Percentiles rank a stretch among this genome's conserved stretches.
These are phyloP conservation scores for Hesperophylax magnus DNA, from an alignment of 1,140 invertebrate species.

Conservation along the genomic window DNA sequence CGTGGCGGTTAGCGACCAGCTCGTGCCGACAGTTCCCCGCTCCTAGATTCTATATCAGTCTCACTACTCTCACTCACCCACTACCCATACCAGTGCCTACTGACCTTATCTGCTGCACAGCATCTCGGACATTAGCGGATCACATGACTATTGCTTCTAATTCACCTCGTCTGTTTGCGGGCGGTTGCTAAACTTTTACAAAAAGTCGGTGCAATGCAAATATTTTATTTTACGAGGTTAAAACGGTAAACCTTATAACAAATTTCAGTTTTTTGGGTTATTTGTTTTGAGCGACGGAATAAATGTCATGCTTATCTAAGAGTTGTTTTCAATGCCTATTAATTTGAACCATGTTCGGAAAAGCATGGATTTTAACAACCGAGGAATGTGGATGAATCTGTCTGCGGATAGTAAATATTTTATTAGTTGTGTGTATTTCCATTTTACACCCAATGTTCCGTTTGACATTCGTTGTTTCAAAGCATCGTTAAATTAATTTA, in stretches of 20 bases:
- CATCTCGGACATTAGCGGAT: constrained; percentile 12
- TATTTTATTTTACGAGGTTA: no score
- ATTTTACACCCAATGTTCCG: neutral
- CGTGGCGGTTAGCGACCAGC: neutral
- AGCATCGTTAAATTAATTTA: constrained; percentile 36
- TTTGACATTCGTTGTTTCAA: constrained; percentile 15
- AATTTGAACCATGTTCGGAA: no score
- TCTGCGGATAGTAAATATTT: neutral
- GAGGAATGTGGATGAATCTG: no score
- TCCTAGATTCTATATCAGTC: neutral
- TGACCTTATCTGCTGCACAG: neutral
- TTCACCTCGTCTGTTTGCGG: neutral
- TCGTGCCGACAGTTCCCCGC: neutral
- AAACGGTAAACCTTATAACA: no score
- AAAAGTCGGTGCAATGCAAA: no score
- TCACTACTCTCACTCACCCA: no score
- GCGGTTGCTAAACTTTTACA: constrained; percentile 18
- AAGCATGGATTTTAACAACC: no score
- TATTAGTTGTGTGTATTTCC: neutral
- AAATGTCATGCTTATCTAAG: no score
- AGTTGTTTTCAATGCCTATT: no score
- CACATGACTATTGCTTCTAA: constrained; percentile 32
- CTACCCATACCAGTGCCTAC: no score
- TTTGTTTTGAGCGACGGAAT: no score
- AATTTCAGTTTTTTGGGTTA: no score